Evolutionary conservation across 2,797 vertebrate species (phyloP).

Genomic region (Pseudochirops corinnae): DNA sequence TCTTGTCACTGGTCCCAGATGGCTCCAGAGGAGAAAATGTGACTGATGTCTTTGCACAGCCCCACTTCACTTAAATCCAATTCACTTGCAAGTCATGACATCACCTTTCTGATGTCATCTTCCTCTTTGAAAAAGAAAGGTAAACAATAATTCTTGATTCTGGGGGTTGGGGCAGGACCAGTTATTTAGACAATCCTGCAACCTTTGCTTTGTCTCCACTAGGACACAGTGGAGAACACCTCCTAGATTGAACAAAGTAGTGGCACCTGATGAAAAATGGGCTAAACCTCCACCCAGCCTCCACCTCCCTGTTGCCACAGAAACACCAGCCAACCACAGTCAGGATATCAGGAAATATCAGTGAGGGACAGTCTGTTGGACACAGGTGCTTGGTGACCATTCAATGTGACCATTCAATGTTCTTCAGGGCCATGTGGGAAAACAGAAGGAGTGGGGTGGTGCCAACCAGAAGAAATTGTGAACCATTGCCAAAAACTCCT

Average conservation of each 20-base stretch:
- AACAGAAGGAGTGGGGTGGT: not conserved
- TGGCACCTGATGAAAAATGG: conserved; percentile 97
- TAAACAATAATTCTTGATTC: no score
- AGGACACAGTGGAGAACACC: conserved; percentile 88
- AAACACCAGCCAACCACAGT: conserved; percentile 85
- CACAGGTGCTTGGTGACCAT: conserved; percentile 88
- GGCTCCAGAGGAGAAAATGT: no score
- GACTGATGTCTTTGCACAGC: no score
- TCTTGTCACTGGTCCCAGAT: not conserved
- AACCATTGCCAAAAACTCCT: not conserved
- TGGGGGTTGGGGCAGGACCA: conserved; percentile 63
- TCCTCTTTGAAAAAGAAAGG: no score
- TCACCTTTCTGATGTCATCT: no score
- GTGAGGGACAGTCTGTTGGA: conserved; percentile 82
- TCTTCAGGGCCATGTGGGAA: conserved; percentile 21
- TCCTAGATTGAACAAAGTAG: conserved; percentile 89
- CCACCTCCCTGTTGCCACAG: conserved; percentile 89
- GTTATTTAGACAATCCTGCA: conserved; percentile 83
- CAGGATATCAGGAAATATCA: conserved; percentile 76
- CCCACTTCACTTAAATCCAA: no score
- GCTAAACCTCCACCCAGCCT: conserved; percentile 86
- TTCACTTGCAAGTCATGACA: no score
- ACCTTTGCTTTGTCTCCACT: conserved; percentile 82
- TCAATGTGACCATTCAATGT: conserved; percentile 80
- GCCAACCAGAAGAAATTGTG: not conserved